Percentiles rank a stretch among this genome's conserved stretches.
phyloP scores from a whole-genome alignment of 2,113 vertebrate species.

The Planiliza haematocheilus region DNA sequence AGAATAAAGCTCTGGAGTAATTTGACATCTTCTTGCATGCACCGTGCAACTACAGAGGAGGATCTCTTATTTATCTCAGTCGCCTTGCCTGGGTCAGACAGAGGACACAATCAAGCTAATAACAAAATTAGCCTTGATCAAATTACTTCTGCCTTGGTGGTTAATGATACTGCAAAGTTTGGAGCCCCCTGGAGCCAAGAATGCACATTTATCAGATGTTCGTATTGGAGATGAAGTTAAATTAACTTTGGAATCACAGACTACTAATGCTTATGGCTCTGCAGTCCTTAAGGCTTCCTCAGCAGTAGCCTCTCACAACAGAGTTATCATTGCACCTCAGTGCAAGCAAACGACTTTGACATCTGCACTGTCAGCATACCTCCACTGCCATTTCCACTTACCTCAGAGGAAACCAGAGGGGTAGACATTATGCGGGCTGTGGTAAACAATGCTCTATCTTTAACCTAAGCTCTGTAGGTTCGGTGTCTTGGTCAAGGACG shows the following conservation, averaged over 20 bases:
- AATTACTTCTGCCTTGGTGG: slow-evolving; percentile 75
- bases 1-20: slow-evolving; percentile 16
- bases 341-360: slow-evolving; percentile 53
- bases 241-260: slow-evolving; percentile 67
- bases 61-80: slow-evolving; percentile 57
- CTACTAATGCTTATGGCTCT: slow-evolving; percentile 47
- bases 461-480: slow-evolving; percentile 25
- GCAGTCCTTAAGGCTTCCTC: slow-evolving; percentile 52
- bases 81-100: slow-evolving; percentile 58
- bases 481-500: slow-evolving; percentile 40
- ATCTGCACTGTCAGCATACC: slow-evolving; percentile 62
- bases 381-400: slow-evolving; percentile 45
- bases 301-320: slow-evolving; percentile 44
- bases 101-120: slow-evolving; percentile 76
- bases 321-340: slow-evolving; percentile 44
- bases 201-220: slow-evolving; percentile 63
- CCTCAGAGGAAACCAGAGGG: slow-evolving; percentile 29
- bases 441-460: slow-evolving; percentile 50
- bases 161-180: slow-evolving; percentile 74
- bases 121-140: slow-evolving; percentile 75
- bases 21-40: slow-evolving; percentile 19
- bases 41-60: slow-evolving; percentile 21
- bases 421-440: slow-evolving; percentile 27
- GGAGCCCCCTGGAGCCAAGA: slow-evolving; percentile 64
- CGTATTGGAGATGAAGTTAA: slow-evolving; percentile 51